Evolutionary conservation across 2,888 invertebrate species (phyloP).

Genomic region (Drosophila atripex): DNA sequence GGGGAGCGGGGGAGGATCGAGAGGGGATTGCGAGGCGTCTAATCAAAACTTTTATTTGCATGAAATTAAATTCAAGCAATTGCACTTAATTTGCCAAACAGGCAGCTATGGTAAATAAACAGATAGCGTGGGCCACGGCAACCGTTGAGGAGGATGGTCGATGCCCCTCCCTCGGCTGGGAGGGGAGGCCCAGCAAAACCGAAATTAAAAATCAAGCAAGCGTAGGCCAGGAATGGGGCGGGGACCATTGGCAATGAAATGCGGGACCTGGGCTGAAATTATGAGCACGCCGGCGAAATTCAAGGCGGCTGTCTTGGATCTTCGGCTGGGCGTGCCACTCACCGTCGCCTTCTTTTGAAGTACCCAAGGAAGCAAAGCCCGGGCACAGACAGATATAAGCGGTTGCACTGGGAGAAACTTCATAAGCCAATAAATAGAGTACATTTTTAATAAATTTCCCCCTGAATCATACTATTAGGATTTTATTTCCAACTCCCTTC

Average conservation of each 20-base stretch:
- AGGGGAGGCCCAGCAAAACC: slow-evolving; percentile 47
- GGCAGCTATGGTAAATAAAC: slow-evolving; percentile 72
- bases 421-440: not conserved
- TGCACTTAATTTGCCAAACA: slow-evolving; percentile 82
- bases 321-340: slow-evolving; percentile 61
- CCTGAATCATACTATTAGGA: no score
- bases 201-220: slow-evolving; percentile 76
- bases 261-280: slow-evolving; percentile 57
- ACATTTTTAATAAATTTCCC: not conserved
- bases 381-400: slow-evolving; percentile 24
- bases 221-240: slow-evolving; percentile 37
- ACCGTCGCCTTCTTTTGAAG: slow-evolving; percentile 69
- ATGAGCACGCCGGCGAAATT: slow-evolving; percentile 68
- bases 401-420: not conserved
- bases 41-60: slow-evolving; percentile 83
- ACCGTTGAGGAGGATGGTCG: slow-evolving; percentile 10
- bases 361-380: slow-evolving; percentile 48
- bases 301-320: slow-evolving; percentile 49
- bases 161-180: no score
- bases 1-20: not conserved
- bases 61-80: slow-evolving; percentile 83
- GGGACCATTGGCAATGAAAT: slow-evolving; percentile 13
- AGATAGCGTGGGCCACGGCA: slow-evolving; percentile 44
- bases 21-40: slow-evolving; percentile 55
- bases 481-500: no score